Percentiles rank a stretch among this genome's conserved stretches.
phyloP scores from a whole-genome alignment of 2,888 invertebrate genomes.

The Adineta ricciae region DNA sequence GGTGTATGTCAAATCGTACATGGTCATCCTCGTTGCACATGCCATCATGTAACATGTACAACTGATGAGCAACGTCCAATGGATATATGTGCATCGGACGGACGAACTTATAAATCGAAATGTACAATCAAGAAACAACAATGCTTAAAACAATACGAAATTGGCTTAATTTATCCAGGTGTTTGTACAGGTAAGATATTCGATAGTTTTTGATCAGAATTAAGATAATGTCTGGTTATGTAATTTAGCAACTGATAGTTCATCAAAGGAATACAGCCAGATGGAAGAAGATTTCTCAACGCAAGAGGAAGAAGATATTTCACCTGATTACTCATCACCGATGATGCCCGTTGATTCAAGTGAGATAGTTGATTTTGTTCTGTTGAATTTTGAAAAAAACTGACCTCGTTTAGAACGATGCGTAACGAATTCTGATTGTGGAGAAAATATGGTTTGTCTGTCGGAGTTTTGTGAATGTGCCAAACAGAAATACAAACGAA shows the following conservation, averaged over 20 bases:
- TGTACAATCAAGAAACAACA: constrained; percentile 11
- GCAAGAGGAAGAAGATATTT: background rate
- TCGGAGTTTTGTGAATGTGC: constrained; percentile 21
- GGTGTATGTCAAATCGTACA: background rate
- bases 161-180: constrained; percentile 8
- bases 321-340: background rate
- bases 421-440: background rate
- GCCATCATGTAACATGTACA: background rate
- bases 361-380: background rate
- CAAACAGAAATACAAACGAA: constrained; percentile 16
- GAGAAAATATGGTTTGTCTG: constrained; percentile 21
- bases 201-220: background rate
- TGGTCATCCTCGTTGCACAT: background rate
- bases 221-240: background rate
- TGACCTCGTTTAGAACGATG: background rate
- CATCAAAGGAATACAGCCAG: background rate
- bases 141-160: constrained; percentile 19
- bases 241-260: background rate
- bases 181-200: background rate
- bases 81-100: constrained; percentile 16
- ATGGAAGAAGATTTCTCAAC: background rate
- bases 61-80: background rate
- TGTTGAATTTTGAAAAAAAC: background rate
- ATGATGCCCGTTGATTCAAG: background rate
- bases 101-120: background rate